Evolutionary conservation across 2,888 invertebrate genomes (phyloP), one percentile per base, ranked within the genome.

Genomic region (Zelleria hepariella): DNA sequence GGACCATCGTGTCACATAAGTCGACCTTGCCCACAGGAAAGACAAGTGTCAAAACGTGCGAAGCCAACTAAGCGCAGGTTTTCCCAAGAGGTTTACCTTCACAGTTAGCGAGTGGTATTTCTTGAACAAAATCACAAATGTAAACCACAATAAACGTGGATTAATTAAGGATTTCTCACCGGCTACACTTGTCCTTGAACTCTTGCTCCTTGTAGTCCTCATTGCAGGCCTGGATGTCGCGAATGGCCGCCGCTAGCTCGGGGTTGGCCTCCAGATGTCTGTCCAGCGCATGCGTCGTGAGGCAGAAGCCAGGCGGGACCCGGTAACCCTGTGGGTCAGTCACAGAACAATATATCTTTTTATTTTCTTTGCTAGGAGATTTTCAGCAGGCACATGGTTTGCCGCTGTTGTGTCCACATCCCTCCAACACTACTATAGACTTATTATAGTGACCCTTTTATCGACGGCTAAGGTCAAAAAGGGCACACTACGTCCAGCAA

Each of bases 271-370:
- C 74, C 0, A 94, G 65, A 66, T 94, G 93, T 32, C 78, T 74
- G 52, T 91, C 85, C 64, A 94, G 89, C 0, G 94, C 93, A 57
- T 82, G 75, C 0, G 90, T 85, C 0, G 94, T 94, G 15, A 95
- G 68, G 66, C 94, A 92, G 69, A 94, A 94, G 6, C 95, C 95
- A 56, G 89, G 86, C 0, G 95, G 94, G 0, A 95, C 92, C 57
- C 72, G 71, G 67, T 92, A 93, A 80, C 79, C 82, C 86, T 87
- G 63, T n/a, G n/a, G n/a, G n/a, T n/a, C n/a, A n/a, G n/a, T n/a
- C n/a, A 79, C 68, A 66, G 67, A 64, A 27, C 51, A 7, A 10
- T 32, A 32, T 32, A 7, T 32, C 5, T n/a, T n/a, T n/a, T n/a
- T n/a, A n/a, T n/a, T n/a, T n/a, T n/a, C n/a, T n/a, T n/a, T 7